Evolutionary conservation across 1,140 invertebrate genomes (phyloP).

Genomic region (Pantala flavescens): DNA sequence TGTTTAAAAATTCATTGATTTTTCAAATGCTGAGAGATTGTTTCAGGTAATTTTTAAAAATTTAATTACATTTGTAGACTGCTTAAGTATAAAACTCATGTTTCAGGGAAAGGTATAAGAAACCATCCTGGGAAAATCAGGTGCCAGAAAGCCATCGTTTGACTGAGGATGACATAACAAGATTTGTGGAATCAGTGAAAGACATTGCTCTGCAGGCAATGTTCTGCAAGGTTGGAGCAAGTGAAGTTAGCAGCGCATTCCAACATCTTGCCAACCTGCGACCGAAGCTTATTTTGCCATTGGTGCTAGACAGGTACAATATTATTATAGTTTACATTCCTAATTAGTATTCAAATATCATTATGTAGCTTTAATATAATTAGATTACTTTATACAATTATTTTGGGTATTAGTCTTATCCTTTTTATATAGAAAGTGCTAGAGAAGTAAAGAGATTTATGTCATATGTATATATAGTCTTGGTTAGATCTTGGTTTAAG

Average conservation of each 20-base stretch:
- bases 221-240: conserved; percentile 58
- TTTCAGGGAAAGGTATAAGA: conserved; percentile 49
- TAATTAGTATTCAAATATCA: background rate
- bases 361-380: conserved; percentile 8
- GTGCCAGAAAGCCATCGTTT: conserved; percentile 58
- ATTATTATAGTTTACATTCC: background rate
- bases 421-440: too few relatives aligned
- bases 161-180: conserved; percentile 68
- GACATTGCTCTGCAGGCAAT: conserved; percentile 60
- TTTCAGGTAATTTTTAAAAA: too few relatives aligned
- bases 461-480: too few relatives aligned
- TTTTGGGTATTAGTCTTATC: background rate
- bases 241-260: conserved; percentile 55
- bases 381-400: background rate
- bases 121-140: conserved; percentile 53
- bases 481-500: too few relatives aligned
- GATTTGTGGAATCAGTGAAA: conserved; percentile 65
- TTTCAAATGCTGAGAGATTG: too few relatives aligned
- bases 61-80: too few relatives aligned
- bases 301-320: conserved; percentile 61
- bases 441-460: too few relatives aligned
- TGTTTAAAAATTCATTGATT: too few relatives aligned
- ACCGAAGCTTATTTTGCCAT: conserved; percentile 73
- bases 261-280: conserved; percentile 65
- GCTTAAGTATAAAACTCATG: conserved; percentile 20